Evolutionary conservation across 2,888 invertebrate genomes (phyloP), one percentile per base, ranked within the genome.

Genomic region (Acanthosepion lycidas): DNA sequence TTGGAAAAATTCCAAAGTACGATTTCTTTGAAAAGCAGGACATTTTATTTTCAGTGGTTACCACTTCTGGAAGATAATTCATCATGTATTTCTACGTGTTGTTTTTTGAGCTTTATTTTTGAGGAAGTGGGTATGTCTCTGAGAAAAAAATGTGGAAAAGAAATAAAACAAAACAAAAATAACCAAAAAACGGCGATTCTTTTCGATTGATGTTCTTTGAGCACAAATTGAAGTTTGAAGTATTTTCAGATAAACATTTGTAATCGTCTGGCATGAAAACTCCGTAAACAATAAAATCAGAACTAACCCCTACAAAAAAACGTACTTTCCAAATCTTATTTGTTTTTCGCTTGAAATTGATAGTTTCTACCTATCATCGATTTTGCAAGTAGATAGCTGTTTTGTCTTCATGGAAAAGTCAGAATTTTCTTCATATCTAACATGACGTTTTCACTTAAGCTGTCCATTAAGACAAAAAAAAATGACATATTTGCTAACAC

Each of bases 161-260:
- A 59, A 59, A 59, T 12, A 78, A 78, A 78, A n/a, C n/a, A 33
- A 78, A n/a, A n/a, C 78, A n/a, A 15, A 78, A 20, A 12, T 12
- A 78, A 78, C n/a, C 12, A 78, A n/a, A 78, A n/a, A 59, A 59
- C 18, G 59, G 23, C 23, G 23, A 78, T 78, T 78, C 33, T n/a
- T 78, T n/a, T n/a, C 78, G n/a, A 78, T n/a, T 78, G 78, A 78
- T 78, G 78, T 78, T 78, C 78, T n/a, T n/a, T 78, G n/a, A 78
- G 78, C 8, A 78, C 28, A 78, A 78, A 78, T 78, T n/a, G 78
- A 78, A 78, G 78, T 15, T 78, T n/a, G 15, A 78, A 78, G 78
- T 78, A 78, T 78, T 78, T 78, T 78, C n/a, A 15, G 78, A 78
- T 33, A 78, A 78, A 78, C 78, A 78, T 78, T 78, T 33, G n/a